These are phyloP conservation scores for Chelidonichthys spinosus DNA, from an alignment of 2,797 vertebrate species.

Conservation along the genomic window DNA sequence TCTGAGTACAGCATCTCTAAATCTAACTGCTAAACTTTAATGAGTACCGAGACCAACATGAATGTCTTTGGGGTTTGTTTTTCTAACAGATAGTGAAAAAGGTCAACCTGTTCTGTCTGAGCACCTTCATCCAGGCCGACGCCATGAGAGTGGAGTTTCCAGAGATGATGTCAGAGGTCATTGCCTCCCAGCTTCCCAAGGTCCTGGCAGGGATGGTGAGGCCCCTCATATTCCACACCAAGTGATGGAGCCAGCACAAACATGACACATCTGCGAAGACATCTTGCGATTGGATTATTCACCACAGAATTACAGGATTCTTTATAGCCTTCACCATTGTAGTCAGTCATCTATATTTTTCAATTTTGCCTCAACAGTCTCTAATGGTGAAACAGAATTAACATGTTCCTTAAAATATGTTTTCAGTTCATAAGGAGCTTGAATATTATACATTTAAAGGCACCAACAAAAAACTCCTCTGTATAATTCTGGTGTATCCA, in stretches of 20 bases:
- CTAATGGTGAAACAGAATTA: slow-evolving; percentile 15
- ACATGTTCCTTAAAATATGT: neutral
- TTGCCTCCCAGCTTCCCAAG: slow-evolving; percentile 96
- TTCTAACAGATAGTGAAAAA: slow-evolving; percentile 94
- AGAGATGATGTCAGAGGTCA: slow-evolving; percentile 99
- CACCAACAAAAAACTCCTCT: slow-evolving; percentile 28
- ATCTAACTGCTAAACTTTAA: neutral
- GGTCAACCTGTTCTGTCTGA: slow-evolving; percentile 96
- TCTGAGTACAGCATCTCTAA: neutral
- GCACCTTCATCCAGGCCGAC: slow-evolving; percentile 96
- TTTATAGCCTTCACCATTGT: slow-evolving; percentile 23
- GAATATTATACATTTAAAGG: slow-evolving; percentile 30
- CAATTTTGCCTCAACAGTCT: slow-evolving; percentile 28
- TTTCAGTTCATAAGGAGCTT: slow-evolving; percentile 15
- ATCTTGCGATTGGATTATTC: slow-evolving; percentile 45
- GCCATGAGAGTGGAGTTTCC: slow-evolving; percentile 96
- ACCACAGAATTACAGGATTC: slow-evolving; percentile 47
- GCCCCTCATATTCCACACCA: slow-evolving; percentile 96
- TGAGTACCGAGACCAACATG: slow-evolving; percentile 7
- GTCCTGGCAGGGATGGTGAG: slow-evolving; percentile 99
- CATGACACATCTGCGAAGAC: slow-evolving; percentile 15
- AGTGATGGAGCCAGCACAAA: slow-evolving; percentile 82
- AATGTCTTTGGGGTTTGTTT: slow-evolving; percentile 16
- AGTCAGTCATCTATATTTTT: slow-evolving; percentile 24
- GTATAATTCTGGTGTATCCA: slow-evolving; percentile 23